Percentiles rank a stretch among this genome's conserved stretches.
These are phyloP conservation scores for Blennius ocellaris DNA, from an alignment of 2,113 vertebrate species.

Conservation along the genomic window DNA sequence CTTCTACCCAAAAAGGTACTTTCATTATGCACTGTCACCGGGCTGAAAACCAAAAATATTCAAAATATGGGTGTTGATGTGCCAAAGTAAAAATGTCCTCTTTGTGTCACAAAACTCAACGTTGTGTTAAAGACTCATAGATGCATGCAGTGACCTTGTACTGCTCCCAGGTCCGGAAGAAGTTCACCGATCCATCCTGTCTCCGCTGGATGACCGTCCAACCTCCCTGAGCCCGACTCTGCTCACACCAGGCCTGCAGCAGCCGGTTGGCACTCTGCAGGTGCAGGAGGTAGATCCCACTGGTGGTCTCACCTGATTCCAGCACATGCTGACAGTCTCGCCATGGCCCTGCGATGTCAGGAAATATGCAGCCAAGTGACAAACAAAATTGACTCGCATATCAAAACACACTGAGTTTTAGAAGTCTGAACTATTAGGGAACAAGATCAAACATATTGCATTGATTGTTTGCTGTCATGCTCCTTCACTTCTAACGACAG, in stretches of 20 bases:
- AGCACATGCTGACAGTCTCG: conserved; percentile 87
- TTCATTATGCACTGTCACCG: too few relatives aligned
- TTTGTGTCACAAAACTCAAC: too few relatives aligned
- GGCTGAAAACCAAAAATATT: too few relatives aligned
- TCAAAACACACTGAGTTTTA: too few relatives aligned
- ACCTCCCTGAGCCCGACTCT: conserved; percentile 85
- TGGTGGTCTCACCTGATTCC: conserved; percentile 81
- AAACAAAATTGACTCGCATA: background rate
- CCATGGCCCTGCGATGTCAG: conserved; percentile 85
- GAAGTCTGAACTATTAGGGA: too few relatives aligned
- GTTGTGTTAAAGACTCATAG: too few relatives aligned
- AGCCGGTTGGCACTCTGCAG: conserved; percentile 80
- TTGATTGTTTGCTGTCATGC: too few relatives aligned
- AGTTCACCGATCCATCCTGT: conserved; percentile 91
- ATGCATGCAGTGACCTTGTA: conserved; percentile 84
- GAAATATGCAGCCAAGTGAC: background rate
- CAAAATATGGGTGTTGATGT: too few relatives aligned
- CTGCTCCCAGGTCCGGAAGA: conserved; percentile 92
- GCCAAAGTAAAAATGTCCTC: too few relatives aligned
- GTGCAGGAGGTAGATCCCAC: conserved; percentile 87
- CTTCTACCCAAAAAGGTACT: too few relatives aligned
- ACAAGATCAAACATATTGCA: too few relatives aligned
- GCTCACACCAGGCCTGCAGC: conserved; percentile 91
- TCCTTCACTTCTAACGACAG: background rate
- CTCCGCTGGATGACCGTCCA: conserved; percentile 92